Evolutionary conservation across 2,888 invertebrate species (phyloP), one percentile per base, ranked within the genome.

Genomic region (Amphimallon solstitiale): DNA sequence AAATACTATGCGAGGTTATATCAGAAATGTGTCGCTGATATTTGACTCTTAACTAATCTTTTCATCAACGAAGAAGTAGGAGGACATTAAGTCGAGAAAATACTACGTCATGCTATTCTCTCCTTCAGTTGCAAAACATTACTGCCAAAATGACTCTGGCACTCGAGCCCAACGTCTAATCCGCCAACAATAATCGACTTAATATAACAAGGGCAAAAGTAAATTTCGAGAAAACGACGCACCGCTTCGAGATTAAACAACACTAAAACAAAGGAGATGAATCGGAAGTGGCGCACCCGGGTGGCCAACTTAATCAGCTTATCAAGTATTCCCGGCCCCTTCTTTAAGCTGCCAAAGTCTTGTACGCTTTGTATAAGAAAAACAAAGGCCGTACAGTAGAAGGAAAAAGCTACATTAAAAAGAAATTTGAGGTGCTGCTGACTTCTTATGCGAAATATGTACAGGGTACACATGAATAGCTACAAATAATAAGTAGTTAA

Each of bases 261-360:
- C 48, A 61, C 46, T 61, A 61, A 61, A 61, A 61, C 46, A 48
- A 61, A 46, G 29, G 46, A 46, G 48, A 48, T 61, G 48, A 61
- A 61, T 61, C 61, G 48, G 48, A 61, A 48, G 48, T 46, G 61
- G 38, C 34, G 48, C 48, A 48, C 45, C 46, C 46, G 48, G 48
- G 48, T 46, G 61, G 61, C 46, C 48, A 61, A 61, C 46, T 61
- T 61, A 61, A 61, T 61, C 48, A 61, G 61, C 61, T 61, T 61
- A 61, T 61, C 61, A 48, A 35, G 45, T 38, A 54, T 54, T 54
- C 54, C 19, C 54, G 17, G 54, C 38, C 38, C 40, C 54, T 54
- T 54, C 38, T 40, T 54, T 40, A 40, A 40, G 54, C 40, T 23
- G 37, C 38, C 54, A 23, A n/a, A 38, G 54, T 54, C 54, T 54